A percentile compares a stretch with the other conserved stretches of the same genome.
Conservation (phyloP, 1,140 invertebrate species). For the Anoplophora glabripennis region DNA sequence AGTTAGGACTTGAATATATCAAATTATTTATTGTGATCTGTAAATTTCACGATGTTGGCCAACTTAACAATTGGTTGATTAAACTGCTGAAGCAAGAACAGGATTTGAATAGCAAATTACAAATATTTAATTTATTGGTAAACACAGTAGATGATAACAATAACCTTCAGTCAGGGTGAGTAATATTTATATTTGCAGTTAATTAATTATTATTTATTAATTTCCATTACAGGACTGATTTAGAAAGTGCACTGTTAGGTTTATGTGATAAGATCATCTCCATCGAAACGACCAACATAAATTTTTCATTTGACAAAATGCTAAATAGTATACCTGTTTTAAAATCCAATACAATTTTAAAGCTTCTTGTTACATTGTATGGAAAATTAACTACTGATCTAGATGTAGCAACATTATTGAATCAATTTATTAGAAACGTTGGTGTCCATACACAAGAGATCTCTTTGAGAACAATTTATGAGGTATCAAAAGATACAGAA, state of each 20-base stretch:
- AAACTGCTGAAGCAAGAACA: too few relatives aligned
- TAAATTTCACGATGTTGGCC: too few relatives aligned
- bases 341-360: constrained; percentile 21
- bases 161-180: too few relatives aligned
- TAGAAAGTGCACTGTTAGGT: background rate
- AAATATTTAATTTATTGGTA: too few relatives aligned
- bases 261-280: background rate
- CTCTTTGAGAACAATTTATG: constrained; percentile 10
- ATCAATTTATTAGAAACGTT: constrained; percentile 17
- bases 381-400: background rate
- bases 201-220: too few relatives aligned
- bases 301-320: constrained; percentile 13
- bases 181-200: too few relatives aligned
- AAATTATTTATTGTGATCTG: too few relatives aligned
- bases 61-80: too few relatives aligned
- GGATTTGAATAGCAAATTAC: too few relatives aligned
- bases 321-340: constrained; percentile 12
- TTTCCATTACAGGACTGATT: background rate
- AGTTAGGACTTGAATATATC: too few relatives aligned
- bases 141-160: too few relatives aligned
- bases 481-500: background rate
- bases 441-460: constrained; percentile 3
- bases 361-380: constrained; percentile 24
- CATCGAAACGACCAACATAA: background rate
- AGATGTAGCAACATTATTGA: constrained; percentile 13